Evolutionary conservation across 35 echinoderm and acorn worm genomes (phyloP), one percentile per base, ranked within the genome.

Genomic region (Strongylocentrotus purpuratus): DNA sequence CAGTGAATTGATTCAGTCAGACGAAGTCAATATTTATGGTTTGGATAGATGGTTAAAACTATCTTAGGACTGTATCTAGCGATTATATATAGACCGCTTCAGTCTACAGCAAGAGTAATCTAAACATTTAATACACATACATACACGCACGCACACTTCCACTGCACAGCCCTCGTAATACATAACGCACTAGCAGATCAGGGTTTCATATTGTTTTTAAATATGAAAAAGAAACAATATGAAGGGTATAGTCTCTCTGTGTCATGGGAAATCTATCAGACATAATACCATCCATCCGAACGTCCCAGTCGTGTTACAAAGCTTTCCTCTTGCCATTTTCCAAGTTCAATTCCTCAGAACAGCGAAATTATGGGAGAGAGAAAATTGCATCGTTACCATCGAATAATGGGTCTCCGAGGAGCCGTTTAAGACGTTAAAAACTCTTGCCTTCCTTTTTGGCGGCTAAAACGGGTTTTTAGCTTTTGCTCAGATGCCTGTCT

Each of bases 341-440:
- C 65, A 78, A 78, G 65, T 78, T 78, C 65, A n/a, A n/a, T 78
- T 78, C 65, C 65, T 28, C 65, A 7, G 7, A 8, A 7, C 65
- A 78, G 7, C 28, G 25, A 78, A 28, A 78, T 78, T 78, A 78
- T 78, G 20, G 65, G 65, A 78, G 65, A 78, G 25, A 28, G 48
- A 28, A n/a, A n/a, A 78, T 78, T 78, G 65, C 65, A 78, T 78
- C 65, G 65, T 78, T 78, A 78, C 20, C 65, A 4, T 28, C 7
- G 20, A 78, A 78, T 78, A 78, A 78, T 78, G 65, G 65, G 22
- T n/a, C 65, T 78, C 65, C 7, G 20, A 78, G 65, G 65, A 78
- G 65, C 65, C 65, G 65, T 78, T 78, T 78, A 78, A 28, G 65
- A 78, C 65, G 65, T 78, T 78, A 78, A 78, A 78, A 71, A 78